These are phyloP conservation scores for Pseudochirops corinnae DNA, from an alignment of 2,797 vertebrate genomes.

Conservation along the genomic window DNA sequence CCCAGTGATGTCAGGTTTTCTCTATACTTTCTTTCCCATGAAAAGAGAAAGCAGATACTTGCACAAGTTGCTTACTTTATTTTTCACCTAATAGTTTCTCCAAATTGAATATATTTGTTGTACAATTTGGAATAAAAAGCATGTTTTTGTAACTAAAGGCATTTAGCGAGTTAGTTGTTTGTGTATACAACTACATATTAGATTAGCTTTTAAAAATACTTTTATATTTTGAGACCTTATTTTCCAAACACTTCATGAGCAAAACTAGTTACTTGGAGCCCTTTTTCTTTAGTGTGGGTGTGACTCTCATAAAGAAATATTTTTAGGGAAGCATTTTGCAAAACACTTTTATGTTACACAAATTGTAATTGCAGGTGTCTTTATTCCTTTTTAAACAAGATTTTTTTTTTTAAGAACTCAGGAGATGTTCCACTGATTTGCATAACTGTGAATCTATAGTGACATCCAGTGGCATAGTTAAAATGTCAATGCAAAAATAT, in stretches of 20 bases:
- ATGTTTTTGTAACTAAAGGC: background rate
- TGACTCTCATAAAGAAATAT: background rate
- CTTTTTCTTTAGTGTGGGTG: constrained; percentile 18
- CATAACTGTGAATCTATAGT: background rate
- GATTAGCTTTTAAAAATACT: background rate
- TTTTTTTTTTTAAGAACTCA: constrained; percentile 40
- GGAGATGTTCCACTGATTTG: background rate
- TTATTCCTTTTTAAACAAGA: constrained; percentile 32
- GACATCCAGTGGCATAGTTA: constrained; percentile 42
- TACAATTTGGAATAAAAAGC: constrained; percentile 8
- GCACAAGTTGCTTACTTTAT: background rate
- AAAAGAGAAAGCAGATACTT: background rate
- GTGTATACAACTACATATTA: background rate
- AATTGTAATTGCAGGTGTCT: background rate
- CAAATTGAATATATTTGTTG: background rate
- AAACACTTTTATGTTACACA: background rate
- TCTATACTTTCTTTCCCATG: background rate
- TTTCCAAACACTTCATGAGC: constrained; percentile 36
- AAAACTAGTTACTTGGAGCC: background rate
- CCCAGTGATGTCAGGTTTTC: background rate
- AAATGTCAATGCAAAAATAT: constrained; percentile 19
- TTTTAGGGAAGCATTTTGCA: constrained; percentile 6
- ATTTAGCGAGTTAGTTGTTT: background rate
- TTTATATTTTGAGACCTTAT: background rate
- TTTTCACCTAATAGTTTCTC: background rate